phyloP scores from a whole-genome alignment of 2,113 vertebrate species.

The Tiliqua scincoides region DNA sequence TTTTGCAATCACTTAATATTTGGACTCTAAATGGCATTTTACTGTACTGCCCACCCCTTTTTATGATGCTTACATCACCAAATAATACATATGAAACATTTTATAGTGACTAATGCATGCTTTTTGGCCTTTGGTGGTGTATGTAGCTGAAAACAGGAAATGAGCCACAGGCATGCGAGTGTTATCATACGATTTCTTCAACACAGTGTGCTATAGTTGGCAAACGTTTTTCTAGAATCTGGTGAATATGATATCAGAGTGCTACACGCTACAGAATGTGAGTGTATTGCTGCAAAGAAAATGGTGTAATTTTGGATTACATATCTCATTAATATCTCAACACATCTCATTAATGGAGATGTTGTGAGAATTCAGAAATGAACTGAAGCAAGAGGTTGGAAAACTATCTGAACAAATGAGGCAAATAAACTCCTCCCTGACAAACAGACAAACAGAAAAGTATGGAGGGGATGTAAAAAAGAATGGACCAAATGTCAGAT shows the following conservation, averaged over 20 bases:
- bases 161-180: neutral
- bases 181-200: conserved; percentile 13
- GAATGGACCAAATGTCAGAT: no score
- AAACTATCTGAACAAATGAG: no score
- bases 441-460: no score
- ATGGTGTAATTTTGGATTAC: no score
- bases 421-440: no score
- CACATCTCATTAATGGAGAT: no score
- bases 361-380: no score
- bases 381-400: no score
- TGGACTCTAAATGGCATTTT: conserved; percentile 53
- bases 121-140: conserved; percentile 40
- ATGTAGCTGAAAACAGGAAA: conserved; percentile 46
- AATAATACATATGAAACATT: conserved; percentile 30
- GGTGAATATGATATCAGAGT: neutral
- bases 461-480: no score
- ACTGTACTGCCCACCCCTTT: conserved; percentile 41
- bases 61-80: conserved; percentile 43
- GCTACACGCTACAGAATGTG: neutral
- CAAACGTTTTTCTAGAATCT: conserved; percentile 23
- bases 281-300: neutral
- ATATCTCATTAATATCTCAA: no score
- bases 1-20: conserved; percentile 51
- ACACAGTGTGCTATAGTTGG: neutral
- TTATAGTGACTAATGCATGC: conserved; percentile 21